These are phyloP conservation scores for Choloepus hoffmanni DNA, from an alignment of 2,113 vertebrate genomes.

Conservation along the genomic window DNA sequence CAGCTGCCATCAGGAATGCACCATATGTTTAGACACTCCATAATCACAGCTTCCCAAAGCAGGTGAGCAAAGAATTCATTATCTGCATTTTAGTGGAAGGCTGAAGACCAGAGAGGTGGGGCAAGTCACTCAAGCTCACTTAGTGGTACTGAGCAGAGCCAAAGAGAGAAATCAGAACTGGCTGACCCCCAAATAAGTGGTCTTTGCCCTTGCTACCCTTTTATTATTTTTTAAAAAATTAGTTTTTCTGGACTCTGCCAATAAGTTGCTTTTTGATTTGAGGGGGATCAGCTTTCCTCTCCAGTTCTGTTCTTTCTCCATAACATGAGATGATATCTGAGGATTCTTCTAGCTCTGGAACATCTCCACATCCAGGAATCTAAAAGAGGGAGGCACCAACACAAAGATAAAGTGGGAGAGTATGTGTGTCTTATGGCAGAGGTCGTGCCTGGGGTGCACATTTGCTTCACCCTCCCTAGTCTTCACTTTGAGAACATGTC, in stretches of 20 bases:
- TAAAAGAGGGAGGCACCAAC: accelerated
- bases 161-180: neutral
- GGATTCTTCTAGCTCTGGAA: neutral
- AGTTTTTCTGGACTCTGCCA: neutral
- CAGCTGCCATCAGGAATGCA: neutral
- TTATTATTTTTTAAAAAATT: neutral
- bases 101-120: neutral
- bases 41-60: neutral
- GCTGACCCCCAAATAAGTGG: neutral
- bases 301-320: neutral
- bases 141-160: neutral
- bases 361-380: neutral
- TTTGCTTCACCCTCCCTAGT: neutral
- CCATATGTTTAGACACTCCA: neutral
- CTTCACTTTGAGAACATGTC: neutral
- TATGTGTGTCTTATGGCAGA: neutral
- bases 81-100: neutral
- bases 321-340: neutral
- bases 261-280: too few species aligned
- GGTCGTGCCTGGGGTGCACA: accelerated
- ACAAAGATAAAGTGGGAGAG: neutral
- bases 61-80: neutral
- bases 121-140: too few species aligned
- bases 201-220: neutral
- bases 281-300: neutral